Conservation (phyloP, 2,888 invertebrate genomes). For the Thereva nobilitata region DNA sequence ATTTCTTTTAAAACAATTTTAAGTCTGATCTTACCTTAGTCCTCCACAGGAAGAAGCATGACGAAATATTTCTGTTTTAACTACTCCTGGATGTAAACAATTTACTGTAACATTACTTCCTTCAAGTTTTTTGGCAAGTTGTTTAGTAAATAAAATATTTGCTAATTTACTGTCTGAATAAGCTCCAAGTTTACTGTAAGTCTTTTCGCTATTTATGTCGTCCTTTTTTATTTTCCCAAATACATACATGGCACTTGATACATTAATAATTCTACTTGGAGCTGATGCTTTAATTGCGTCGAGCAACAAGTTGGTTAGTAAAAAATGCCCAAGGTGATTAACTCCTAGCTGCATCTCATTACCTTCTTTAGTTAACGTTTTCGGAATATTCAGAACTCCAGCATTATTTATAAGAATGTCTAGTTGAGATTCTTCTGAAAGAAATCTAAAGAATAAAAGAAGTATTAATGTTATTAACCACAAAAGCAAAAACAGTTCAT, state of each 20-base stretch:
- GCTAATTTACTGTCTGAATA: slow-evolving; percentile 76
- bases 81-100: slow-evolving; percentile 70
- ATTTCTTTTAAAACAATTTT: background rate
- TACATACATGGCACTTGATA: slow-evolving; percentile 70
- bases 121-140: slow-evolving; percentile 65
- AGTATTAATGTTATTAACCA: background rate
- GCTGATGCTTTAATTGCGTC: slow-evolving; percentile 61
- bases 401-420: slow-evolving; percentile 34
- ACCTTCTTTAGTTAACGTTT: slow-evolving; percentile 55
- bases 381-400: slow-evolving; percentile 51
- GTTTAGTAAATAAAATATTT: slow-evolving; percentile 70
- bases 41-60: slow-evolving; percentile 55
- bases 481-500: background rate
- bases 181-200: slow-evolving; percentile 65
- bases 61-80: slow-evolving; percentile 72
- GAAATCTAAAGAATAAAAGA: slow-evolving; percentile 4
- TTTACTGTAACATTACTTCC: slow-evolving; percentile 65
- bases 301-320: slow-evolving; percentile 61
- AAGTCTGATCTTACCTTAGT: background rate
- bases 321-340: slow-evolving; percentile 63
- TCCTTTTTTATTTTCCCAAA: slow-evolving; percentile 66
- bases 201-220: slow-evolving; percentile 68
- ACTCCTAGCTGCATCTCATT: slow-evolving; percentile 61
- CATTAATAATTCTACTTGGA: slow-evolving; percentile 72
- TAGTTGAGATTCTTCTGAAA: slow-evolving; percentile 23